Evolutionary conservation across 2,113 vertebrate genomes (phyloP).

Genomic region (Pseudolaguvia tuberculata): DNA sequence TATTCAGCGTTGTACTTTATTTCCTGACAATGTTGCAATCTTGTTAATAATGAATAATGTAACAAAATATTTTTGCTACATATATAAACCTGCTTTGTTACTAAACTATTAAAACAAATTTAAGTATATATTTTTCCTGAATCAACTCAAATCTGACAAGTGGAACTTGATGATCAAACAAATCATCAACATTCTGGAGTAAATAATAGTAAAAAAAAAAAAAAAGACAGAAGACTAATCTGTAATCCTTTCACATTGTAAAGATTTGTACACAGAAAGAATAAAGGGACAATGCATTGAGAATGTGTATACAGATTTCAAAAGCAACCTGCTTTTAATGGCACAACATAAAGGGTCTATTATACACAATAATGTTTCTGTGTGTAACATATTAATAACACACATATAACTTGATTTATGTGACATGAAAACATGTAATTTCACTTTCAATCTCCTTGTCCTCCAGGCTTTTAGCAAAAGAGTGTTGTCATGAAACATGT

Average conservation of each 20-base stretch:
- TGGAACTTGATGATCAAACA: background rate
- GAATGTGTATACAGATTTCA: background rate
- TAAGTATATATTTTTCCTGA: too few species aligned
- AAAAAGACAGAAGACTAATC: too few species aligned
- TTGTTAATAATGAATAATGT: background rate
- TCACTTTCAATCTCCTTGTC: background rate
- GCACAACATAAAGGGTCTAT: background rate
- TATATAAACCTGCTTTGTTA: background rate
- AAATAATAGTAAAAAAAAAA: too few species aligned
- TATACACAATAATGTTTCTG: background rate
- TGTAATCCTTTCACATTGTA: too few species aligned
- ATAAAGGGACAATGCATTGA: background rate
- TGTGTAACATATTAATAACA: background rate
- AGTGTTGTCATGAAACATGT: background rate
- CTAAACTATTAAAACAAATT: background rate
- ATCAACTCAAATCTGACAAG: background rate
- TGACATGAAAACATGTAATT: too few species aligned
- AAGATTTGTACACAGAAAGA: too few species aligned
- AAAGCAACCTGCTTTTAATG: background rate
- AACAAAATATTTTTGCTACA: background rate
- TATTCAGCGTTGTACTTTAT: background rate
- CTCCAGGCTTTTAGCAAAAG: background rate
- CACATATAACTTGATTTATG: too few species aligned
- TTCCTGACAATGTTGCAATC: background rate
- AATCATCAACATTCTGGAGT: background rate